Percentiles rank a stretch among this genome's conserved stretches.
phyloP scores from a whole-genome alignment of 2,888 invertebrate genomes.

The Hemaris fuciformis region DNA sequence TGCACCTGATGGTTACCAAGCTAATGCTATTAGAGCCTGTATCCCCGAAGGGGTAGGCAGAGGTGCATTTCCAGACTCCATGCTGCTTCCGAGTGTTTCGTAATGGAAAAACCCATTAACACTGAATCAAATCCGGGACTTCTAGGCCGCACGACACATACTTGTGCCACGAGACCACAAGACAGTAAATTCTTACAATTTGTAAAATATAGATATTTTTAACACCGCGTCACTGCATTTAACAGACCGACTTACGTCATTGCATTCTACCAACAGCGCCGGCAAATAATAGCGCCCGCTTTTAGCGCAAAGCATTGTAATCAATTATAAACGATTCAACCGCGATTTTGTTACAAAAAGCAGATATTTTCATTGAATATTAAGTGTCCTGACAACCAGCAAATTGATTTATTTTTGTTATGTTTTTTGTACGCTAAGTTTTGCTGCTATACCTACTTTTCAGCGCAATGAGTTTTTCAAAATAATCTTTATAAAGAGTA shows the following conservation, averaged over 20 bases:
- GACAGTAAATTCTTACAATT: too few relatives aligned
- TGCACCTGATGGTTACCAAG: too few relatives aligned
- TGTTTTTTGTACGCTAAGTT: not conserved
- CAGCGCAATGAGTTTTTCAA: too few relatives aligned
- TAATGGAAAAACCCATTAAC: too few relatives aligned
- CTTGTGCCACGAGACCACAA: too few relatives aligned
- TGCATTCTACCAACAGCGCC: not conserved
- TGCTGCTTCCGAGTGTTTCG: too few relatives aligned
- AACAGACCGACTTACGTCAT: not conserved
- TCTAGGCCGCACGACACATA: too few relatives aligned
- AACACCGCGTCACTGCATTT: not conserved
- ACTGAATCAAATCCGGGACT: too few relatives aligned
- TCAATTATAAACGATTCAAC: constrained; percentile 25
- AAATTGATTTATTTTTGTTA: constrained; percentile 2
- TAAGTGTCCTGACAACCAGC: not conserved
- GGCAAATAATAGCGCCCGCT: not conserved
- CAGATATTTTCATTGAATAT: not conserved
- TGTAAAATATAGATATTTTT: not conserved
- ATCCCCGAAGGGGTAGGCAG: too few relatives aligned
- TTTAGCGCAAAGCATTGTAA: not conserved
- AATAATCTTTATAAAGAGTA: not conserved
- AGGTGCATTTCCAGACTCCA: too few relatives aligned
- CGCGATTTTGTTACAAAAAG: not conserved
- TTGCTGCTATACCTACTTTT: too few relatives aligned
- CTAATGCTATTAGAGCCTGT: too few relatives aligned